A percentile compares a stretch with the other conserved stretches of the same genome.
Evolutionary conservation across 2,113 vertebrate species (phyloP).

Genomic region (Heterochromis multidens): DNA sequence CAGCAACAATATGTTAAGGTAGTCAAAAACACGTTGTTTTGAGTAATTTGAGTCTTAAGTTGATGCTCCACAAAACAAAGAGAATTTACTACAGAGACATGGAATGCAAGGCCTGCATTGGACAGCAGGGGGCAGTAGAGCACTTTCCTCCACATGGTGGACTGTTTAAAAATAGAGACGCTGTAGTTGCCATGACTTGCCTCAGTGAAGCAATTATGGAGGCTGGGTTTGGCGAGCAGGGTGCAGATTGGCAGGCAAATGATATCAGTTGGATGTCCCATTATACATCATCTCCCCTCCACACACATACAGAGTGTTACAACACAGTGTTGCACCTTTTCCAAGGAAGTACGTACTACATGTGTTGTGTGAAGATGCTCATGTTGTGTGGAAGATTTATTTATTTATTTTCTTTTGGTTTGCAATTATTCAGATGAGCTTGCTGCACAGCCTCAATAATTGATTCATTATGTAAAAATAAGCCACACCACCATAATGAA

Average conservation of each 20-base stretch:
- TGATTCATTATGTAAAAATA: conserved; percentile 62
- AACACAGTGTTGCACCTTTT: not conserved
- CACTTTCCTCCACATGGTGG: not conserved
- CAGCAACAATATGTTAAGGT: not conserved
- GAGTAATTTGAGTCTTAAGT: too few relatives aligned
- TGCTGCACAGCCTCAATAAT: conserved; percentile 30
- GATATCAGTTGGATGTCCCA: conserved; percentile 49
- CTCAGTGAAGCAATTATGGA: conserved; percentile 18
- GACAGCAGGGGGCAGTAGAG: conserved; percentile 38
- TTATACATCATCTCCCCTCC: conserved; percentile 1
- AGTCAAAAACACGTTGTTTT: too few relatives aligned
- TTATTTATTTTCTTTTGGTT: not conserved
- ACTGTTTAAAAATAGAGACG: not conserved
- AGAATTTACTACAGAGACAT: not conserved
- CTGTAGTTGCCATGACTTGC: not conserved
- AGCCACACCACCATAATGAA: conserved; percentile 26
- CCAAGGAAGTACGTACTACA: not conserved
- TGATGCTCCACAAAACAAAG: not conserved
- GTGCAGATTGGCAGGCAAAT: conserved; percentile 45
- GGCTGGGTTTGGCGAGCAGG: conserved; percentile 35
- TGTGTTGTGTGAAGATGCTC: not conserved
- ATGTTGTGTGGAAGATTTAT: not conserved
- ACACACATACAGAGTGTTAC: conserved; percentile 2
- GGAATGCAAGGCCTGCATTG: not conserved
- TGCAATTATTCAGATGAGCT: conserved; percentile 43